phyloP scores from a whole-genome alignment of 2,113 vertebrate genomes.

The Mesembrinibis cayennensis region DNA sequence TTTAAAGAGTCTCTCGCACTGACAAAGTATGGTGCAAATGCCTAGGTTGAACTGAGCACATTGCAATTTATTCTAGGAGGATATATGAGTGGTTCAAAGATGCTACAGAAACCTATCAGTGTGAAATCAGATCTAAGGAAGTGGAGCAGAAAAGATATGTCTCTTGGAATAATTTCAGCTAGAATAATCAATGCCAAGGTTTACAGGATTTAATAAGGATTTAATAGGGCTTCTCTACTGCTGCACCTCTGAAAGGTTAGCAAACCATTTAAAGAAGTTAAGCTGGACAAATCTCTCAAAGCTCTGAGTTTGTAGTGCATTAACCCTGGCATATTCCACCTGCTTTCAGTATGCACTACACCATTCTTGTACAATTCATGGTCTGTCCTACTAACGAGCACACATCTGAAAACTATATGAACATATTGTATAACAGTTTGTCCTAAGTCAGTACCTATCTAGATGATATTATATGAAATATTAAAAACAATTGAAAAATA shows the following conservation, averaged over 20 bases:
- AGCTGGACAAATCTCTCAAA: constrained; percentile 26
- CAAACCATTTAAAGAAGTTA: constrained; percentile 30
- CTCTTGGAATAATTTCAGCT: background rate
- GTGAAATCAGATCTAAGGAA: background rate
- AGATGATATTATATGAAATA: background rate
- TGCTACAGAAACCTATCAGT: background rate
- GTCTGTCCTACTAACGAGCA: background rate
- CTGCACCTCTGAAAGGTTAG: background rate
- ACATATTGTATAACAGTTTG: background rate
- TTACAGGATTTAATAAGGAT: constrained; percentile 34
- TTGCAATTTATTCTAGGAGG: background rate
- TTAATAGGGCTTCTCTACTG: background rate
- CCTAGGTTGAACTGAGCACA: background rate
- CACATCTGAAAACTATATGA: background rate
- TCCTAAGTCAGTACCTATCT: background rate
- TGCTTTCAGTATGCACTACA: background rate
- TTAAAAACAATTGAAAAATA: background rate
- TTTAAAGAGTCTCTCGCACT: background rate
- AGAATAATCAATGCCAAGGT: background rate
- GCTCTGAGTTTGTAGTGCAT: background rate
- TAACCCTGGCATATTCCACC: background rate
- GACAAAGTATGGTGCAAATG: background rate
- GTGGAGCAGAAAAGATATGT: background rate
- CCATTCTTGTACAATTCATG: background rate
- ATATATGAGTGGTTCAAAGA: background rate